Base-by-base conservation (phyloP, 2,797 vertebrate genomes). In the Acridotheres tristis region DNA sequence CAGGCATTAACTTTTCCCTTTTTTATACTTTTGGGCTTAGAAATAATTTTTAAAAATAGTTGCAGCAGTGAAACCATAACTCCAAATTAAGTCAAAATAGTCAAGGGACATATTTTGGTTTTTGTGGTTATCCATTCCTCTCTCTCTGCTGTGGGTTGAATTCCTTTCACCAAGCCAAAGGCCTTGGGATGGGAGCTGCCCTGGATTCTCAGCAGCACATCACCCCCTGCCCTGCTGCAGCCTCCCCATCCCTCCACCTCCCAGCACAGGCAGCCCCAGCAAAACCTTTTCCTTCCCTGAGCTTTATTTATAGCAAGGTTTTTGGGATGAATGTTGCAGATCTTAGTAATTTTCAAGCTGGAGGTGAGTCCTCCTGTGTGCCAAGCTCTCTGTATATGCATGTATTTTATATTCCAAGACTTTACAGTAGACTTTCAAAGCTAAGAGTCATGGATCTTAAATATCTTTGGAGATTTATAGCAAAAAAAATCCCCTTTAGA, bases 141-240 rank as follows among this genome's bases (percentile, higher is more conserved):
- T 73, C 12, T 58, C 32, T 26, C 16, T 18, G 3, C 47, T 5
- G 0, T 26, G 36, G 59, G 16, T 8, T 1, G 3, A 78, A n/a
- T 11, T 85, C 38, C 53, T 57, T 51, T 55, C 54, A 57, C 45
- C 43, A 36, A 71, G 13, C 14, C 51, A 74, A 42, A 80, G 30
- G 16, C 50, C 51, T 7, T 0, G 0, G 29, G 11, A 3, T 62
- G 53, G 53, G 55, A 58, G 27, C 58, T 54, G 40, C 27, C 40
- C 48, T 40, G 58, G 30, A 48, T 17, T 65, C 2, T 3, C 29
- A 55, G 77, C 47, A 5, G 15, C 4, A 20, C 22, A 7, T 68
- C 58, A 48, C 8, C 27, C 36, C 1, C 0, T 13, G 45, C 66
- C 58, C 45, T 57, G 25, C 23, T 4, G 38, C 66, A 63, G 40